Percentiles rank a stretch among this genome's conserved stretches.
These are phyloP conservation scores for Callimorpha dominula DNA, from an alignment of 2,888 invertebrate species.

Conservation along the genomic window DNA sequence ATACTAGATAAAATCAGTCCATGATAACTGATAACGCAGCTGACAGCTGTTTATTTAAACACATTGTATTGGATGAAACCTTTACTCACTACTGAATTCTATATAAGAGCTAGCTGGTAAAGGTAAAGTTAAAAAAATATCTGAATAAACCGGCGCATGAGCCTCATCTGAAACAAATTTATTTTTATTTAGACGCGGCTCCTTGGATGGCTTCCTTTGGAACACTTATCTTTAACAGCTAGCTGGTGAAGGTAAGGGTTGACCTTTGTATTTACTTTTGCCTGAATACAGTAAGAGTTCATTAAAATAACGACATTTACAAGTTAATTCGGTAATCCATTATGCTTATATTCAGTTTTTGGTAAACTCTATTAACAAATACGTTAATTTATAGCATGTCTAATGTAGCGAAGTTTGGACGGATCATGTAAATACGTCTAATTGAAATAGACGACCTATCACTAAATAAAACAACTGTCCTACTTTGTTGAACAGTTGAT, in stretches of 20 bases:
- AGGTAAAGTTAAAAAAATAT: too few species aligned
- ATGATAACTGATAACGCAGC: neutral
- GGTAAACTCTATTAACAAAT: neutral
- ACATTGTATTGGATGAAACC: too few species aligned
- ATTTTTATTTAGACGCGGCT: neutral
- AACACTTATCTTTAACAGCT: neutral
- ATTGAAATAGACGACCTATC: neutral
- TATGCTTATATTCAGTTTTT: neutral
- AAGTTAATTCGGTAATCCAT: neutral
- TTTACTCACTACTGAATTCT: too few species aligned
- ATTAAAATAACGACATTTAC: neutral
- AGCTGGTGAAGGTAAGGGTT: neutral
- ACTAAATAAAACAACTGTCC: constrained; percentile 1
- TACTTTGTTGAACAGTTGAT: constrained; percentile 13
- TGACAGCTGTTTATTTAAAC: neutral
- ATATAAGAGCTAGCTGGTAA: too few species aligned
- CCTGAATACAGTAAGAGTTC: neutral
- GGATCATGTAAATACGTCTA: neutral
- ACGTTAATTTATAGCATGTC: neutral
- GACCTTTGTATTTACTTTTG: neutral
- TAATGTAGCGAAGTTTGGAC: neutral
- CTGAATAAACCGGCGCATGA: too few species aligned
- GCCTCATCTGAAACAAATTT: too few species aligned
- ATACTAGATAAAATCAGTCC: too few species aligned
- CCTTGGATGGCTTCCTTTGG: neutral